phyloP scores from a whole-genome alignment of 2,888 invertebrate genomes.

The Noctua janthe region DNA sequence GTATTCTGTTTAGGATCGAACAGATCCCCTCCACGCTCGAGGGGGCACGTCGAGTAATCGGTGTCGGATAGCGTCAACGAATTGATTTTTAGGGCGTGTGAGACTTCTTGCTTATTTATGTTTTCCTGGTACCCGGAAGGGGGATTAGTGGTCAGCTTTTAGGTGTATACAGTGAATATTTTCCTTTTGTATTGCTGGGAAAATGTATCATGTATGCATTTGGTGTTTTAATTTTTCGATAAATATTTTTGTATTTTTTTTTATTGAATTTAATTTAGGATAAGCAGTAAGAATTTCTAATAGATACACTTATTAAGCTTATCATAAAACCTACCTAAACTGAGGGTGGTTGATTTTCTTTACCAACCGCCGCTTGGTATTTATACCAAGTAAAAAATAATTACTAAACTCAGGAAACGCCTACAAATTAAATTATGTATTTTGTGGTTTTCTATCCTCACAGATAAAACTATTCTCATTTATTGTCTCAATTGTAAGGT shows the following conservation, averaged over 20 bases:
- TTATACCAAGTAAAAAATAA: no score
- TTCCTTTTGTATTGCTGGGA: neutral
- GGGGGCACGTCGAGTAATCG: constrained; percentile 55
- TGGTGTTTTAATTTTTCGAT: neutral
- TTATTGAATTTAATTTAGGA: neutral
- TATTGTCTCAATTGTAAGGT: neutral
- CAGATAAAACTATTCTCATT: neutral
- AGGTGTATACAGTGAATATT: neutral
- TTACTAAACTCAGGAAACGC: neutral
- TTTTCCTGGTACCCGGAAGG: constrained; percentile 31
- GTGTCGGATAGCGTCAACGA: constrained; percentile 57
- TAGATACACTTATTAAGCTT: neutral
- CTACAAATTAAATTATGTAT: neutral
- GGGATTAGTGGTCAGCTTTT: neutral
- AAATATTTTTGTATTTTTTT: neutral
- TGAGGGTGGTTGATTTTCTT: neutral
- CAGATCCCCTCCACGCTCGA: constrained; percentile 48
- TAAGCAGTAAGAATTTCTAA: neutral
- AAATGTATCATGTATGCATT: neutral
- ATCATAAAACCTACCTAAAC: neutral
- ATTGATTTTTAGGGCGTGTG: constrained; percentile 62
- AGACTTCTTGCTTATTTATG: constrained; percentile 47
- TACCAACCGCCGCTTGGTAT: no score
- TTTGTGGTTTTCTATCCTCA: neutral
- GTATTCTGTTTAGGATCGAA: constrained; percentile 48